Evolutionary conservation across 2,113 vertebrate species (phyloP).

Genomic region (Hippoglossus stenolepis): DNA sequence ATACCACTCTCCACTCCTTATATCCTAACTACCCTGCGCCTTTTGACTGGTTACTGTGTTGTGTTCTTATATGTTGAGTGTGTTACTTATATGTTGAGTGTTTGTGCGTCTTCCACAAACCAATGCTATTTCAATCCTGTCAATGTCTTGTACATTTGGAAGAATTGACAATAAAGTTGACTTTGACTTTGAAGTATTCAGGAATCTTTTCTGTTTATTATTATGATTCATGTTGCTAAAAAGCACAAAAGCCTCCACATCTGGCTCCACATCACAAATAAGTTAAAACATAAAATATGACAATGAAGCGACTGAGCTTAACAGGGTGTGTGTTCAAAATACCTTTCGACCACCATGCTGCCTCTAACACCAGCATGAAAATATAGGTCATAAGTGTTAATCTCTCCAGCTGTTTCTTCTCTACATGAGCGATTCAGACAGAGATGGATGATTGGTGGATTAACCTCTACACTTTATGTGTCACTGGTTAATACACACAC

Average conservation of each 20-base stretch:
- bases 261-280: neutral
- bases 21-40: no score
- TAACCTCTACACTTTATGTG: constrained; percentile 42
- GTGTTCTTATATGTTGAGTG: no score
- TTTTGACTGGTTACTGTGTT: no score
- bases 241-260: neutral
- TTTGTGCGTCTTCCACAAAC: no score
- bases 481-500: constrained; percentile 8
- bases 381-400: constrained; percentile 67
- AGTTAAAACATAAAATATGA: neutral
- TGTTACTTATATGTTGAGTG: no score
- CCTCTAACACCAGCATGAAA: constrained; percentile 20
- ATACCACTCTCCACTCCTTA: no score
- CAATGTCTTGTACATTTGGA: no score
- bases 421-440: constrained; percentile 39
- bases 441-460: constrained; percentile 46
- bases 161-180: no score
- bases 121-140: no score
- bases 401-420: constrained; percentile 57
- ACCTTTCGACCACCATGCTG: neutral
- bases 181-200: no score
- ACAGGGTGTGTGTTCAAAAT: neutral
- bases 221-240: no score
- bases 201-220: no score
- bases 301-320: neutral